Evolutionary conservation across 2,888 invertebrate genomes (phyloP), one percentile per base, ranked within the genome.

Genomic region (Epirrita christyi): DNA sequence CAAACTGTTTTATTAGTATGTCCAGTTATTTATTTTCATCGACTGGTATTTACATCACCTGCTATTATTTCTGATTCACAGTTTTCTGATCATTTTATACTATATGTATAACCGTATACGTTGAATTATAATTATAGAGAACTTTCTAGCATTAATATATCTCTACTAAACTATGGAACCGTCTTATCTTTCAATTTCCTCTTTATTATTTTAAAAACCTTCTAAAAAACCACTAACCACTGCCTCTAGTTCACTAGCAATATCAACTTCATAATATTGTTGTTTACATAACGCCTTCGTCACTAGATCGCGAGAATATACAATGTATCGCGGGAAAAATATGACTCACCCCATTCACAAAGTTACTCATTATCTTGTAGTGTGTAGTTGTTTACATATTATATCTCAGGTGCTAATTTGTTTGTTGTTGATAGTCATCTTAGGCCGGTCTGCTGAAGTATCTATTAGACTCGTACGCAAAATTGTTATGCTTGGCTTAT

Each of bases 291-390:
- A 45, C 51, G 27, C 14, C 50, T 51, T 55, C 52, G 53, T 63
- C 62, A 58, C 63, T 55, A 54, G 57, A 63, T 62, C 58, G 59
- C 65, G 59, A 69, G 71, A 75, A 72, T 68, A 68, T 63, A 51
- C 58, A 48, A 50, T 53, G 56, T 69, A 71, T 75, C 66, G 71
- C 71, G 72, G 71, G 78, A 79, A 73, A 42, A 66, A 37, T 47
- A 48, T 80, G 73, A 75, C 55, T 82, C 80, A 81, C 11, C 67
- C 59, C 75, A 80, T 77, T 77, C 76, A 80, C 71, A 64, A 67
- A 61, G 49, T 73, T 70, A 61, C 65, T 73, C 67, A 73, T 63
- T 52, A 61, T 54, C 41, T 63, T 54, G 52, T 43, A 46, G 55
- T 55, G 43, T 59, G 21, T 21, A 21, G 21, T 50, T 62, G 49